Evolutionary conservation across 2,797 vertebrate species (phyloP).

Genomic region (Tapirus indicus): DNA sequence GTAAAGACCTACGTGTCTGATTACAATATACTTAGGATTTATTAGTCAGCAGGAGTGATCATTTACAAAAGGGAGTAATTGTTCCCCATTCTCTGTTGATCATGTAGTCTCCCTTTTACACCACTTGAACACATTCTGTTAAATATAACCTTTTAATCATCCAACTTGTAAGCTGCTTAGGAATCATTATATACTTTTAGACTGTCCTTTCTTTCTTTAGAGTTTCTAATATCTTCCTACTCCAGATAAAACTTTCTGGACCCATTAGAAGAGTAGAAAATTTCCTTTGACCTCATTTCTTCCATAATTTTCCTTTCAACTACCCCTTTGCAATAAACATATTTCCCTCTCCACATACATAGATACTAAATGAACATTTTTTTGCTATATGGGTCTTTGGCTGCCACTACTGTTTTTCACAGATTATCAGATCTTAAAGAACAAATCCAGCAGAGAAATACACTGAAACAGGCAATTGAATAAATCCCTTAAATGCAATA

Average conservation of each 20-base stretch:
- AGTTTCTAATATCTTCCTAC: background rate
- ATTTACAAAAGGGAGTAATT: background rate
- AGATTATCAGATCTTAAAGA: constrained; percentile 57
- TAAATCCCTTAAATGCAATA: constrained; percentile 65
- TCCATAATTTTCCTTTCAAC: background rate
- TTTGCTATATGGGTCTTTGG: constrained; percentile 32
- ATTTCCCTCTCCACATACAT: background rate
- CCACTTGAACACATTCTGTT: background rate
- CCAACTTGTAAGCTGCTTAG: background rate
- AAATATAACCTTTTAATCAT: background rate
- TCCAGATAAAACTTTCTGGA: background rate
- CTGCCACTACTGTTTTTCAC: constrained; percentile 8
- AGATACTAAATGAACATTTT: constrained; percentile 16
- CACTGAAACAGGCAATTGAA: constrained; percentile 16
- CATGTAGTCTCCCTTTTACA: background rate
- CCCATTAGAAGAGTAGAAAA: background rate
- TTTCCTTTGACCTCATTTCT: constrained; percentile 7
- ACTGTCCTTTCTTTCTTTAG: background rate
- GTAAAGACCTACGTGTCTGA: background rate
- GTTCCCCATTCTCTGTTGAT: background rate
- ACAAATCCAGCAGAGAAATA: constrained; percentile 22
- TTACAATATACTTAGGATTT: background rate
- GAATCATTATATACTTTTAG: background rate
- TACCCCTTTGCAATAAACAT: background rate
- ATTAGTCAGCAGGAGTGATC: background rate